Percentiles rank a stretch among this genome's conserved stretches.
phyloP scores from a whole-genome alignment of 2,888 invertebrate species.

The Julus scandinavius region DNA sequence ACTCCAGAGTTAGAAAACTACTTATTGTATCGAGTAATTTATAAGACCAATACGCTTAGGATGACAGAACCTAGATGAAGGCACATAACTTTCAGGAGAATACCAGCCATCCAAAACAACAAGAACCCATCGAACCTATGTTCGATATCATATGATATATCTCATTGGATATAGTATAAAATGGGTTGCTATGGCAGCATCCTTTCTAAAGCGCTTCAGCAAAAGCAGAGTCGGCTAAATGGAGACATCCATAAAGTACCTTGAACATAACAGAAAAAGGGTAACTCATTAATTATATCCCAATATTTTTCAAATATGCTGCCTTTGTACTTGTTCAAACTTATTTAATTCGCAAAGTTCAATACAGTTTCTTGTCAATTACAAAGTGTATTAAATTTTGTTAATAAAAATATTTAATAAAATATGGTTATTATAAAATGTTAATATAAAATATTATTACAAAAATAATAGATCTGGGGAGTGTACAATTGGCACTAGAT shows the following conservation, averaged over 20 bases:
- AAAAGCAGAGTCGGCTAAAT: background rate
- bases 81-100: background rate
- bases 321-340: too few relatives aligned
- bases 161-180: too few relatives aligned
- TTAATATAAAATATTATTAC: background rate
- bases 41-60: background rate
- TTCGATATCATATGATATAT: background rate
- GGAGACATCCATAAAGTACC: background rate
- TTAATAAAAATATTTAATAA: too few relatives aligned
- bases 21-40: background rate
- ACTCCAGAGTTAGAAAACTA: background rate
- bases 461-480: too few relatives aligned
- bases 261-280: background rate
- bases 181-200: background rate
- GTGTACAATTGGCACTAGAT: too few relatives aligned
- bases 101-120: background rate
- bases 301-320: background rate
- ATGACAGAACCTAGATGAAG: background rate
- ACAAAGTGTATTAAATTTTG: too few relatives aligned
- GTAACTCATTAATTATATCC: background rate
- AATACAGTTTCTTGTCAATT: too few relatives aligned
- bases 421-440: background rate
- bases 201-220: background rate
- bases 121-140: too few relatives aligned
- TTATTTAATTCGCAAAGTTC: too few relatives aligned